Base-by-base conservation (phyloP, 2,797 vertebrate species). In the Coendou prehensilis region DNA sequence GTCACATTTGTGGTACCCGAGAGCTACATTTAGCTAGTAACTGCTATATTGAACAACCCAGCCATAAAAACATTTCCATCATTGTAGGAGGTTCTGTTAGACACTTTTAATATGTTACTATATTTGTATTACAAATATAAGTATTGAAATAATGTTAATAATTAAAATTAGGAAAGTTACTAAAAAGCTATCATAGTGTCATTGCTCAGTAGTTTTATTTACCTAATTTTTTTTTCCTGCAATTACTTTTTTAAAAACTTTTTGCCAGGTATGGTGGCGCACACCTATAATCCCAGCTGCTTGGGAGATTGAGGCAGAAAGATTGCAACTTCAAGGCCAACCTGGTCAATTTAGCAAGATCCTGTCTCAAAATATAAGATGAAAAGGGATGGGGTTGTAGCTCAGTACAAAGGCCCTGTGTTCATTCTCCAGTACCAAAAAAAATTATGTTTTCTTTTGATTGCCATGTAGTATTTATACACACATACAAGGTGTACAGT, bases 51-150 rank as follows among this genome's bases (percentile, higher is more conserved):
- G 26, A 95, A 85, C 22, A 95, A 37, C 73, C 41, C 37, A 71
- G 45, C 37, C 63, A 14, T 59, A 79, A 63, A 93, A 91, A 50
- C 17, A 61, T 88, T 85, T 71, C 18, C 45, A 78, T 94, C 9
- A 54, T 63, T 69, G 33, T 23, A 88, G 59, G 69, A 81, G 78
- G 45, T 95, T 85, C 6, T 87, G 0, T 57, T 87, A 63, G 56
- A 90, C 41, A 90, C 9, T 89, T 91, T 64, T 71, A 26, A 45
- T 94, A 64, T 56, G 17, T 52, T 80, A 91, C 64, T 80, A 69
- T 93, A 86, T 95, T 45, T 93, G 23, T 79, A 23, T 88, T 95
- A 41, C 41, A 94, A 90, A 84, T 96, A n/a, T n/a, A 75, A 75
- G 73, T 76, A 30, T 76, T 89, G 57, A 88, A 87, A 67, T 89